phyloP scores from a whole-genome alignment of 2,888 invertebrate genomes.

The Ceraclea dissimilis region DNA sequence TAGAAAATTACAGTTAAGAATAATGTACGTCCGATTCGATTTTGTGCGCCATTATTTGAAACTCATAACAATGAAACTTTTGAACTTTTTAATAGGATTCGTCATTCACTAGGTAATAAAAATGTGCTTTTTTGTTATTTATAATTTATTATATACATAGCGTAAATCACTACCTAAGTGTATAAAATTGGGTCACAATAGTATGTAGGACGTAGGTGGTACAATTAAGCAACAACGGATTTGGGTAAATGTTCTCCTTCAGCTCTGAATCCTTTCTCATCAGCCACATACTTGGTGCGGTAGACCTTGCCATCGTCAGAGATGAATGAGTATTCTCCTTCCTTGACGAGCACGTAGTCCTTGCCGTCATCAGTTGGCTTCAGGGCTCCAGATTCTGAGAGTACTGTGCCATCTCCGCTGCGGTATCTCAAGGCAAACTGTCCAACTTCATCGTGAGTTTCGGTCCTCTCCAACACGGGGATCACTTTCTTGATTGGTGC shows the following conservation, averaged over 20 bases:
- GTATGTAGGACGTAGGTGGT: no score
- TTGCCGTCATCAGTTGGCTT: slow-evolving; percentile 22
- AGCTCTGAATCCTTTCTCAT: slow-evolving; percentile 20
- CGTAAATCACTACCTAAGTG: no score
- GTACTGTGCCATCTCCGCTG: slow-evolving; percentile 20
- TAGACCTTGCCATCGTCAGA: slow-evolving; percentile 17
- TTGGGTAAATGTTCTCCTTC: slow-evolving; percentile 21
- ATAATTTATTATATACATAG: no score
- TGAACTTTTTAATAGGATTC: no score
- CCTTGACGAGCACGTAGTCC: slow-evolving; percentile 22
- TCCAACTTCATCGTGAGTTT: slow-evolving; percentile 20
- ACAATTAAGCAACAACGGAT: slow-evolving; percentile 5
- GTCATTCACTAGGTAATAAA: no score
- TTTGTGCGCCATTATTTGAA: no score
- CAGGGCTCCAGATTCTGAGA: slow-evolving; percentile 20
- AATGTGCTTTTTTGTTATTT: no score
- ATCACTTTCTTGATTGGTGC: slow-evolving; percentile 14
- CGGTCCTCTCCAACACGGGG: slow-evolving; percentile 22
- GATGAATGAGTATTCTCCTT: slow-evolving; percentile 22
- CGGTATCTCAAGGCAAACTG: slow-evolving; percentile 23
- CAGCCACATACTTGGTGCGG: slow-evolving; percentile 20
- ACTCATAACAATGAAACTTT: no score
- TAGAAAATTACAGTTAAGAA: no score
- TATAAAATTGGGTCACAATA: no score
- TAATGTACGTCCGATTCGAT: no score